Conservation (phyloP, 2,888 invertebrate genomes). For the Spatulosminthurus flaviceps region DNA sequence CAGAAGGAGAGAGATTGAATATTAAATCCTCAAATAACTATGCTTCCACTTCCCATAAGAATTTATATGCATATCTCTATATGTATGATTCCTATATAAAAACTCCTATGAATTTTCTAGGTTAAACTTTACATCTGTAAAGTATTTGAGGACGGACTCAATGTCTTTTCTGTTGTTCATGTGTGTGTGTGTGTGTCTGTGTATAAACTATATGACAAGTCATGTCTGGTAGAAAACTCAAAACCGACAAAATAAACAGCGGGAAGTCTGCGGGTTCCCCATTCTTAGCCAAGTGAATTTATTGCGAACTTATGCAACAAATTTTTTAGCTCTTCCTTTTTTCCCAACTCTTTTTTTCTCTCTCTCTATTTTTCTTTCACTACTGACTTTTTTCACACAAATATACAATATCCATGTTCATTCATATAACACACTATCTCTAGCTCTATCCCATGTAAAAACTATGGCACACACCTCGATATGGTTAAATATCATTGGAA, state of each 20-base stretch:
- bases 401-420: background rate
- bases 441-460: too few species aligned
- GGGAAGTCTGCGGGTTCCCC: conserved; percentile 58
- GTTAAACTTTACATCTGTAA: conserved; percentile 30
- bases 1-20: background rate
- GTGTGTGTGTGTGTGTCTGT: too few species aligned
- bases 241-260: conserved; percentile 62
- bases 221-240: conserved; percentile 45
- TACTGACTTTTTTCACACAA: conserved; percentile 15
- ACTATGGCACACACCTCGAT: background rate
- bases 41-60: too few species aligned
- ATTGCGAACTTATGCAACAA: conserved; percentile 63
- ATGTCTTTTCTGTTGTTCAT: conserved; percentile 33
- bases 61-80: background rate
- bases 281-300: conserved; percentile 56
- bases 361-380: too few species aligned
- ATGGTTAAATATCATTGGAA: background rate
- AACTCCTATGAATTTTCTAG: background rate
- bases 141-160: conserved; percentile 34
- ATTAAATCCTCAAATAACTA: background rate
- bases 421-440: too few species aligned
- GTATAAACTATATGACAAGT: conserved; percentile 32
- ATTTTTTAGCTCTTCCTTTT: conserved; percentile 47
- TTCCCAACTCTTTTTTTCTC: conserved; percentile 29
- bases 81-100: background rate